Evolutionary conservation across 2,797 vertebrate genomes (phyloP), one percentile per base, ranked within the genome.

Genomic region (Argya squamiceps): DNA sequence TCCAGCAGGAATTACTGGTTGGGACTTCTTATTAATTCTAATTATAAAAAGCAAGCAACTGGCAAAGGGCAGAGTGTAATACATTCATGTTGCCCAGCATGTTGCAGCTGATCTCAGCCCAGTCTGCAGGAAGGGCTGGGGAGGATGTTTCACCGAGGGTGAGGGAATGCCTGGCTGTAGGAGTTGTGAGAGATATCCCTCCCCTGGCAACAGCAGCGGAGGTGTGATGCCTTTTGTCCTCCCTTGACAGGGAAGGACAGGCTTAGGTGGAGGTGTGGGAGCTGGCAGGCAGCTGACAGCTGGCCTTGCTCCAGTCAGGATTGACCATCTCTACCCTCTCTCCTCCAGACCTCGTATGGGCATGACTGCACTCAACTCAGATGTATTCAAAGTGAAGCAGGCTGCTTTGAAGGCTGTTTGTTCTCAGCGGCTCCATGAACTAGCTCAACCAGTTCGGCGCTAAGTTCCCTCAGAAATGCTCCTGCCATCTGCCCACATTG

Each of bases 351-450:
- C 39, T 89, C 63, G 95, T 13, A 3, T 68, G 53, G 34, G 6
- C 36, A 9, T 75, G 7, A 19, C 81, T 37, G 78, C 67, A 0
- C 93, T 97, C 3, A 88, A 98, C 30, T 88, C 93, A 18, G 91
- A 96, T 0, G 97, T 89, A 2, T 98, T 98, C 92, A 92, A 8
- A 12, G 97, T 98, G 79, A 98, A 97, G 79, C 94, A 96, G 26
- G 0, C 93, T 39, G 98, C 98, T 77, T 83, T 96, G 95, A 98
- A 93, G 85, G 93, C 98, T 11, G 4, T 7, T 3, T 98, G 98
- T 88, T 96, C 98, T 65, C 47, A 53, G 4, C 92, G 98, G 67
- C 12, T 98, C 52, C 59, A 13, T 16, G 62, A 97, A 10, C 46
- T 98, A 84, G 97, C 98, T 46, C 46, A n/a, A 64, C 98, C 97